These are phyloP conservation scores for Brachyopa scutellaris DNA, from an alignment of 2,888 invertebrate species.

Conservation along the genomic window DNA sequence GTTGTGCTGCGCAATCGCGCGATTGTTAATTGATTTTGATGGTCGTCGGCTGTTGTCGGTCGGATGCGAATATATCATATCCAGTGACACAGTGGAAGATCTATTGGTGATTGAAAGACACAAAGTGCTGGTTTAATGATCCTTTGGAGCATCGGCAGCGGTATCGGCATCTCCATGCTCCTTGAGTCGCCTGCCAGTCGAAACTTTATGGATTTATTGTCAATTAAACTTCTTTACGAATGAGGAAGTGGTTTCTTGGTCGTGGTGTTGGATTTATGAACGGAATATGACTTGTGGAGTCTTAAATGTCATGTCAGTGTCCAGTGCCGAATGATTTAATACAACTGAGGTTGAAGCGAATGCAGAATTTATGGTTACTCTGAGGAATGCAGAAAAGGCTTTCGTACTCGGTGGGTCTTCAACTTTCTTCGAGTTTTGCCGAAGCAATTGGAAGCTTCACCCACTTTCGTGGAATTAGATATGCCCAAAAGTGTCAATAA, in stretches of 20 bases:
- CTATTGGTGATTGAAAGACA: conserved; percentile 28
- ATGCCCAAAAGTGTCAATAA: no score
- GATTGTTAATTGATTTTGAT: conserved; percentile 45
- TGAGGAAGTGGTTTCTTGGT: conserved; percentile 42
- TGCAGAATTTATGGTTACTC: not conserved
- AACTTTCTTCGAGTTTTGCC: no score
- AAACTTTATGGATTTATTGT: conserved; percentile 44
- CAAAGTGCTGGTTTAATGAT: conserved; percentile 22
- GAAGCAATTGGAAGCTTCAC: no score
- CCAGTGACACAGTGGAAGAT: conserved; percentile 14
- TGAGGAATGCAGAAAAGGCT: no score
- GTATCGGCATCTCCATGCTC: no score
- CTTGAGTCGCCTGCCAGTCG: not conserved
- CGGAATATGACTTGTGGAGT: conserved; percentile 33
- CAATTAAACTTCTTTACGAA: conserved; percentile 58
- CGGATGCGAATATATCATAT: conserved; percentile 19
- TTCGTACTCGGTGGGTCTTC: no score
- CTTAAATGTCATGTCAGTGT: conserved; percentile 37
- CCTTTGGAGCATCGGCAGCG: conserved; percentile 25
- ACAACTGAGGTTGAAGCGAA: not conserved
- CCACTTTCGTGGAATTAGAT: no score
- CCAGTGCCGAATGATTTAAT: conserved; percentile 27
- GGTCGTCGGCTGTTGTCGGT: conserved; percentile 24
- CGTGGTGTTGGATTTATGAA: conserved; percentile 35
- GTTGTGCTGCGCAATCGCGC: conserved; percentile 13